These are phyloP conservation scores for Hyles lineata DNA, from an alignment of 2,888 invertebrate species.

Conservation along the genomic window DNA sequence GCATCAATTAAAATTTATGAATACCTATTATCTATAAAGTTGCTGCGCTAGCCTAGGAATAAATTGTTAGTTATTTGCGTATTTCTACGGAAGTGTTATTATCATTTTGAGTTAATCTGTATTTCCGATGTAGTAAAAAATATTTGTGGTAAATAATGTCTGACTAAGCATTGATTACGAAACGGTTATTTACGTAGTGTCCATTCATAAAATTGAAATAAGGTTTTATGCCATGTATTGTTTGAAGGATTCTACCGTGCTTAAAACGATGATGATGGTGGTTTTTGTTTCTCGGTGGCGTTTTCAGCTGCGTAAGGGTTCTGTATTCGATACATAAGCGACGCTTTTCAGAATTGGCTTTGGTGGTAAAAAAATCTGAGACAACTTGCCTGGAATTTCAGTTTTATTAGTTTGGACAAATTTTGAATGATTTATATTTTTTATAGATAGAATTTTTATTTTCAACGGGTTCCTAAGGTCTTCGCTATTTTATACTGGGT, in stretches of 20 bases:
- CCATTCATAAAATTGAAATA: neutral
- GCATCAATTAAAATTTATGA: neutral
- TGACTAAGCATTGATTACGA: neutral
- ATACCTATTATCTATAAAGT: neutral
- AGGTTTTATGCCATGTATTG: neutral
- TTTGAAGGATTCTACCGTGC: neutral
- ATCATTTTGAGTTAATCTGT: conserved; percentile 1
- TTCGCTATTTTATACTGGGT: too few species aligned
- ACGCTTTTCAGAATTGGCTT: too few species aligned
- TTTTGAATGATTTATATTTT: too few species aligned
- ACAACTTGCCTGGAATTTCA: too few species aligned
- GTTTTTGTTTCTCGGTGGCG: too few species aligned
- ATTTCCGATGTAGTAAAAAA: neutral
- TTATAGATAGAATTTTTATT: too few species aligned
- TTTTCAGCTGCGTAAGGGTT: too few species aligned
- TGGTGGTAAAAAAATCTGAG: too few species aligned
- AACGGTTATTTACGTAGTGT: neutral
- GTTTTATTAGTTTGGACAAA: too few species aligned
- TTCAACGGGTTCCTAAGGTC: too few species aligned
- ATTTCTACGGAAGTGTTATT: neutral
- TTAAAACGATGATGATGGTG: neutral
- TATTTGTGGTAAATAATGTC: neutral
- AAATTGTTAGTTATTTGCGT: neutral
- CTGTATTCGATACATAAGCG: too few species aligned
- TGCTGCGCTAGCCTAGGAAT: neutral